Percentiles rank a stretch among this genome's conserved stretches.
Conservation (phyloP, 2,888 invertebrate species). For the Epinotia demarniana region DNA sequence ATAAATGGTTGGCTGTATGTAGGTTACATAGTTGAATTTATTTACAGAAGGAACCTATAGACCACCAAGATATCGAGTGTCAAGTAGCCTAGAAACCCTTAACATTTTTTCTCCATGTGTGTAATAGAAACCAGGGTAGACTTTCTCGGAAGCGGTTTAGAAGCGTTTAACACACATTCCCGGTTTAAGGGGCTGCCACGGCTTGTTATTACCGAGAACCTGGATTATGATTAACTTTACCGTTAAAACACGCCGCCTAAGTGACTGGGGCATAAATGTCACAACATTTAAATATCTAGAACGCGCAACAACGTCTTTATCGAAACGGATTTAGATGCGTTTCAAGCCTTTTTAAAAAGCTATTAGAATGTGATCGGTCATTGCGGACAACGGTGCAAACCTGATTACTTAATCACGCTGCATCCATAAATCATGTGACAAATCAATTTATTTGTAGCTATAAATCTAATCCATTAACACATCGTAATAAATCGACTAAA, state of each 20-base stretch:
- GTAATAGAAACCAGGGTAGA: conserved; percentile 44
- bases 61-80: conserved; percentile 8
- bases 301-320: conserved; percentile 58
- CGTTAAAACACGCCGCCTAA: conserved; percentile 56
- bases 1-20: background rate
- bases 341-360: conserved; percentile 57
- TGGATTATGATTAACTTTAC: conserved; percentile 63
- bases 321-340: conserved; percentile 55
- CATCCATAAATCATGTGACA: conserved; percentile 51
- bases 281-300: conserved; percentile 59
- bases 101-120: conserved; percentile 40
- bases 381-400: conserved; percentile 51
- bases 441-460: conserved; percentile 52
- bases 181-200: conserved; percentile 59
- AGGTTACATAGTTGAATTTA: conserved; percentile 3
- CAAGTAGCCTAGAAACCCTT: conserved; percentile 34
- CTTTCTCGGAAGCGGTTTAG: conserved; percentile 65
- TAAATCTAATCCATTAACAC: conserved; percentile 48
- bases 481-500: conserved; percentile 39
- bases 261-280: conserved; percentile 56
- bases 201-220: conserved; percentile 50
- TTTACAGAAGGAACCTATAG: background rate
- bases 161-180: conserved; percentile 71
- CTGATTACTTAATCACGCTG: conserved; percentile 53
- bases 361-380: conserved; percentile 49